Evolutionary conservation across 2,888 invertebrate species (phyloP).

Genomic region (Spodoptera littoralis): DNA sequence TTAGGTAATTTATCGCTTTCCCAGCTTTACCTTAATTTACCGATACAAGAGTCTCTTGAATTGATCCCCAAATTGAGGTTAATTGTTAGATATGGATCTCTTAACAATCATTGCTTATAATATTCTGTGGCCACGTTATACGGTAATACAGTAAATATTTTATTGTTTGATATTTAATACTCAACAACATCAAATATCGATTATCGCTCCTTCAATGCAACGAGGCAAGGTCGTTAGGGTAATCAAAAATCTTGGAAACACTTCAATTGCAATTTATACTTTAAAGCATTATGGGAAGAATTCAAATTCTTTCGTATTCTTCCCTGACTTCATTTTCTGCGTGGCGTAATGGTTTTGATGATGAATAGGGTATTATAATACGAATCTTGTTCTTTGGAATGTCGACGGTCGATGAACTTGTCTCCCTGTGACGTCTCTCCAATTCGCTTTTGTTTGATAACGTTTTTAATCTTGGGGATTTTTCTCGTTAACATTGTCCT

Average conservation of each 20-base stretch:
- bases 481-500: constrained; percentile 17
- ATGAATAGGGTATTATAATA: constrained; percentile 58
- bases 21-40: constrained; percentile 42
- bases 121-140: constrained; percentile 8
- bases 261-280: constrained; percentile 54
- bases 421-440: constrained; percentile 28
- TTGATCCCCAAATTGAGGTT: constrained; percentile 20
- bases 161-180: constrained; percentile 48
- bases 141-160: constrained; percentile 36
- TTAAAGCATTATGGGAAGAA: constrained; percentile 46
- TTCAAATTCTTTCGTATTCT: constrained; percentile 45
- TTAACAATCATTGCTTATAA: constrained; percentile 7
- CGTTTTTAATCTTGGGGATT: constrained; percentile 33
- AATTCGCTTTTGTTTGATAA: constrained; percentile 33
- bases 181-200: constrained; percentile 68
- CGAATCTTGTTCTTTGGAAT: constrained; percentile 54
- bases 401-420: constrained; percentile 31
- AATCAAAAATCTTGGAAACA: constrained; percentile 55
- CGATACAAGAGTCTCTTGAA: constrained; percentile 31
- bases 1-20: constrained; percentile 38
- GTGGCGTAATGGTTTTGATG: constrained; percentile 57
- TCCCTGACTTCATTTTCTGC: constrained; percentile 53
- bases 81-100: constrained; percentile 27
- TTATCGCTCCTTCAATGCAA: constrained; percentile 65
- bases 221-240: constrained; percentile 66